Evolutionary conservation across 35 echinoderm and acorn worm genomes (phyloP).

Genomic region (Stichopus chloronotus): DNA sequence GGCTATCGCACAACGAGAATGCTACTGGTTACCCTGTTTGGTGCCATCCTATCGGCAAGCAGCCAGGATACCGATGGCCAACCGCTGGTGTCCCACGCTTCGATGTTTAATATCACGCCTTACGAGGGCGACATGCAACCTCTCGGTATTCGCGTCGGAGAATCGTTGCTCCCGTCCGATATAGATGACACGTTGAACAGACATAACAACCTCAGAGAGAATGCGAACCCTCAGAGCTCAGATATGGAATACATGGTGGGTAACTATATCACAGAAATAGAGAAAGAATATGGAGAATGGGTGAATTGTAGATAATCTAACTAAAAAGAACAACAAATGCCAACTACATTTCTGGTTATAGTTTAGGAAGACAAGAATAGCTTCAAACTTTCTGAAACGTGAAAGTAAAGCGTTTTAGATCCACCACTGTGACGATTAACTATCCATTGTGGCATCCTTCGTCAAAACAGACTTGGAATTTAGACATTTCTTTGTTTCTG

Average conservation of each 20-base stretch:
- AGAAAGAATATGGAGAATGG: background rate
- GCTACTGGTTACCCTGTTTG: background rate
- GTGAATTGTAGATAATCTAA: background rate
- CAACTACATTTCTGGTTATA: background rate
- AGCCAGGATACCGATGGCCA: background rate
- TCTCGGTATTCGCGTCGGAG: slow-evolving; percentile 27
- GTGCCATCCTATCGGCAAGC: background rate
- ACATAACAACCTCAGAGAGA: slow-evolving; percentile 59
- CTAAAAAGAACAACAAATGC: too few relatives aligned
- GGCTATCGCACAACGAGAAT: background rate
- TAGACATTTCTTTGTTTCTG: too few relatives aligned
- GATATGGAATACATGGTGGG: slow-evolving; percentile 79
- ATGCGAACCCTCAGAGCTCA: slow-evolving; percentile 13
- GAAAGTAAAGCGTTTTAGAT: too few relatives aligned
- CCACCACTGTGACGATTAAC: too few relatives aligned
- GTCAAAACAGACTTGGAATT: too few relatives aligned
- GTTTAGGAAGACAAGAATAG: background rate
- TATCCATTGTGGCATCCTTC: too few relatives aligned
- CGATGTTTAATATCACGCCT: slow-evolving; percentile 51
- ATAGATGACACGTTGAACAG: slow-evolving; percentile 28
- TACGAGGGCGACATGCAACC: slow-evolving; percentile 27
- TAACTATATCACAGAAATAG: background rate
- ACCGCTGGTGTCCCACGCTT: slow-evolving; percentile 27
- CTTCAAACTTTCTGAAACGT: background rate
- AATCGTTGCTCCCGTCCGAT: slow-evolving; percentile 18